These are phyloP conservation scores for Saccostrea cuccullata DNA, from an alignment of 1,140 invertebrate species.

Conservation along the genomic window DNA sequence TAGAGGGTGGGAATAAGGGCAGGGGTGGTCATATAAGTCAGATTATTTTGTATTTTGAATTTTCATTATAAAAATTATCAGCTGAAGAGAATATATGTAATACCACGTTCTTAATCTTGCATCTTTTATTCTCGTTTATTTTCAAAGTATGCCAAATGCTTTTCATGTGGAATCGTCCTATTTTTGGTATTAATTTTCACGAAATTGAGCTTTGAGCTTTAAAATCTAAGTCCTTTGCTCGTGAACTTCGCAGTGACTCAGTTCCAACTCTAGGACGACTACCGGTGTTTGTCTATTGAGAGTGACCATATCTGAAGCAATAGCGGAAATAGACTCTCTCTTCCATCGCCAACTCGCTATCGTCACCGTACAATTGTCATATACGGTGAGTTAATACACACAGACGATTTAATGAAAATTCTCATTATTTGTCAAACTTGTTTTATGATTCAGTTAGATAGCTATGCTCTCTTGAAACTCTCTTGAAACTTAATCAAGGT, in stretches of 20 bases:
- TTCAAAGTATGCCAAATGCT: no score
- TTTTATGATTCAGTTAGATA: neutral
- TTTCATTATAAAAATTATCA: no score
- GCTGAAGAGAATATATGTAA: no score
- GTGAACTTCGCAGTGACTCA: neutral
- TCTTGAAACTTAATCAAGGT: no score
- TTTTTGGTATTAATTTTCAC: neutral
- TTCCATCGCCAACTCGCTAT: neutral
- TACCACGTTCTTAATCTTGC: no score
- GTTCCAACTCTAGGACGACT: neutral
- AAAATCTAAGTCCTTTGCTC: neutral
- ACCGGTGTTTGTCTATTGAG: constrained; percentile 2
- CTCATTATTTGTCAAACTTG: neutral
- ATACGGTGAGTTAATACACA: neutral
- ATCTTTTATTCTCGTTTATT: no score
- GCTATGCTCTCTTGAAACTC: no score
- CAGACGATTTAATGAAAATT: neutral
- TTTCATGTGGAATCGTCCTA: no score
- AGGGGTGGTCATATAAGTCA: no score
- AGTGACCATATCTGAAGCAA: neutral
- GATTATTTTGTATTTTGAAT: no score
- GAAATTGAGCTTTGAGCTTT: neutral
- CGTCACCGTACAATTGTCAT: neutral
- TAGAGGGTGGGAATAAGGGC: no score
- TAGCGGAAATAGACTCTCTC: neutral